Evolutionary conservation across 2,113 vertebrate genomes (phyloP), one percentile per base, ranked within the genome.

Genomic region (Collichthys lucidus): DNA sequence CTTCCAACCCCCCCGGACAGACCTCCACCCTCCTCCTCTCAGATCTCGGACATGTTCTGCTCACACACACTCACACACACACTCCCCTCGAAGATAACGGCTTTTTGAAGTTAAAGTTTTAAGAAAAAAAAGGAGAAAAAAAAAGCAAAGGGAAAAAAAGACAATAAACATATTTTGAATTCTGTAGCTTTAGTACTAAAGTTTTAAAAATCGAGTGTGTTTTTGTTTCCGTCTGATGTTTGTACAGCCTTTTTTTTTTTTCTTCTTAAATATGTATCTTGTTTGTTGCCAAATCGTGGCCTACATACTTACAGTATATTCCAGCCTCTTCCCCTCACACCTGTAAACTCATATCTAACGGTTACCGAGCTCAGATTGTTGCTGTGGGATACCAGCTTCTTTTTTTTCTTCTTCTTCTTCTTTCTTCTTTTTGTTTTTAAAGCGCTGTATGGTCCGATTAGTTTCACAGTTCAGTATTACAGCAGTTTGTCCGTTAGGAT

Each of bases 271-370:
- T 90, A 92, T 87, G 91, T 94, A 93, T 92, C 86, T 89, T 26
- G 89, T 93, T 94, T 68, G 95, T 97, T 96, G 95, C 96, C 96
- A 96, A 96, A 96, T 96, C 93, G 92, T 95, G 93, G 93, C 93
- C 94, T 94, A 93, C 91, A 94, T 94, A 91, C 92, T 90, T 86
- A 76, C 60, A 86, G 85, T 89, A 90, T 94, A 92, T 88, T 86
- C 77, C 76, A 82, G 75, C 74, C 80, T 74, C 73, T 16, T 5
- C 71, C 61, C 63, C 71, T 22, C n/a, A 19, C 77, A 77, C 77
- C 77, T 68, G 52, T 88, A 52, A 52, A 71, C 8, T 91, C 89
- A 84, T 90, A 90, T 92, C 74, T 74, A 65, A 88, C 9, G 16
- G 86, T 86, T 72, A 78, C 85, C 78, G 47, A 70, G 77, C 71